Evolutionary conservation across 2,888 invertebrate species (phyloP), one percentile per base, ranked within the genome.

Genomic region (Trypoxylon attenuatum): DNA sequence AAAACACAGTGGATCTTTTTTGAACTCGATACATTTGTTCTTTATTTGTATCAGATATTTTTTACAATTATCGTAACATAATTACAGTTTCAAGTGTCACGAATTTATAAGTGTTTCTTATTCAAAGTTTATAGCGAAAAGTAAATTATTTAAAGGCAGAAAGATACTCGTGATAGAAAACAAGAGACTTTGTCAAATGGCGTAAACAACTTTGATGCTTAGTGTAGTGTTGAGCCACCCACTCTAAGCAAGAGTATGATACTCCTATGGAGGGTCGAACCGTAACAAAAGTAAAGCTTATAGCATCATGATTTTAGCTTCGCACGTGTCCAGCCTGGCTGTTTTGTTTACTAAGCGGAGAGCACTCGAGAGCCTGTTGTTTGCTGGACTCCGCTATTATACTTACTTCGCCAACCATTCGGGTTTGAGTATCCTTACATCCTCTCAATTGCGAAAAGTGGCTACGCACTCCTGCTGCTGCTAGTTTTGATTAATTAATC

Each of bases 281-380:
- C 2, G 66, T 57, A 79, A 82, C 82, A 83, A 84, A 80, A 80
- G 79, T 72, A 65, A 71, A 74, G 77, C 76, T 76, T 80, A 81
- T 79, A 74, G 81, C 84, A 86, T 86, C 84, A 84, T 85, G 86
- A 86, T 85, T 84, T 86, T 83, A 84, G 81, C 77, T 76, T 80
- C 69, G 84, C 86, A 86, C 86, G 86, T 86, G 86, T 76, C 81
- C 63, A 63, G 60, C 76, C 72, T 55, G 72, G 72, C 70, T 61
- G 76, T 78, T 78, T 80, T 81, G 78, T 82, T 84, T 82, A 80
- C 75, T 80, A 82, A 85, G 81, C 65, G 81, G 81, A 82, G 79
- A 76, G 81, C 77, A 74, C 83, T 83, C 65, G 78, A 82, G 76
- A 62, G 62, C 66, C 65, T 60, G 60, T 75, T 76, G 77, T 80